Conservation (phyloP, 1,140 invertebrate genomes). For the Sycobia sp. region DNA sequence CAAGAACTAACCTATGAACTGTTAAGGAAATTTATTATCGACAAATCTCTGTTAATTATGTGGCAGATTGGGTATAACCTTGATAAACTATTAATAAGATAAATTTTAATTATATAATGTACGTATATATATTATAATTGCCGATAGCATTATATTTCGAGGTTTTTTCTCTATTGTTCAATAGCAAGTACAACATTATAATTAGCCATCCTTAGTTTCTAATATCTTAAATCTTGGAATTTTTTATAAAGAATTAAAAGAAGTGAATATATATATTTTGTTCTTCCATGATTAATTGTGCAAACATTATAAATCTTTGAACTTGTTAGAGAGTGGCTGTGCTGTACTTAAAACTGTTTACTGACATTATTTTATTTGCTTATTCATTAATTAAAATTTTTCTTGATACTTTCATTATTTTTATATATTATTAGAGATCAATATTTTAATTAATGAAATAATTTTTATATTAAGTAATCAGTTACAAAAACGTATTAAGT, state of each 20-base stretch:
- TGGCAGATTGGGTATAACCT: constrained; percentile 46
- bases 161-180: constrained; percentile 8
- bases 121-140: constrained; percentile 38
- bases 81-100: constrained; percentile 33
- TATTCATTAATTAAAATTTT: no score
- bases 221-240: no score
- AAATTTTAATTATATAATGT: constrained; percentile 33
- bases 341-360: constrained; percentile 37
- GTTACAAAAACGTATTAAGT: constrained; percentile 33
- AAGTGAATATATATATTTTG: neutral
- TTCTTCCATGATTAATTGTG: constrained; percentile 18
- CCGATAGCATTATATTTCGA: constrained; percentile 34
- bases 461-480: constrained; percentile 22
- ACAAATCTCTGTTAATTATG: constrained; percentile 50
- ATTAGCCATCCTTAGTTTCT: constrained; percentile 12
- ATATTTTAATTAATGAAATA: neutral
- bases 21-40: constrained; percentile 49
- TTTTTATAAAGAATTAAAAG: no score
- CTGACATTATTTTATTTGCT: constrained; percentile 13
- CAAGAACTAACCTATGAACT: constrained; percentile 35
- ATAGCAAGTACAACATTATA: constrained; percentile 10
- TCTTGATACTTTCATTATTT: neutral
- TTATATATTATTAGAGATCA: neutral
- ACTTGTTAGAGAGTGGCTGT: constrained; percentile 31
- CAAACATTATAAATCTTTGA: constrained; percentile 24